Evolutionary conservation across 2,797 vertebrate species (phyloP).

Genomic region (Triplophysa yarkandensis): DNA sequence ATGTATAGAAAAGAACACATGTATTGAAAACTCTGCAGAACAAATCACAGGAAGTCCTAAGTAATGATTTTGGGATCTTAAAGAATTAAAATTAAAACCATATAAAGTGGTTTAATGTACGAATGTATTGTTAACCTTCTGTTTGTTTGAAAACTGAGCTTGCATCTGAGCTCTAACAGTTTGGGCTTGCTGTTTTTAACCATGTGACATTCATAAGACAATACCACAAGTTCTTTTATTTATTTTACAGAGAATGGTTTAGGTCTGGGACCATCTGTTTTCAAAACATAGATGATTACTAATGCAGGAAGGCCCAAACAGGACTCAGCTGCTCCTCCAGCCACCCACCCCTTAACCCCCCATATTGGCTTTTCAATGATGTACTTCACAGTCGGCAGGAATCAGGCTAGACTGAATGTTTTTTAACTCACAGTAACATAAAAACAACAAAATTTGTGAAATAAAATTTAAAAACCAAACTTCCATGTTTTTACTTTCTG

Average conservation of each 20-base stretch:
- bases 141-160: not conserved
- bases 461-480: not conserved
- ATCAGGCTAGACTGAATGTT: not conserved
- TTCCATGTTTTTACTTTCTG: no score
- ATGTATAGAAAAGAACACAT: constrained; percentile 14
- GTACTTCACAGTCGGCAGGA: not conserved
- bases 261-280: not conserved
- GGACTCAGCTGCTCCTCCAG: not conserved
- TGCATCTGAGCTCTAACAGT: no score
- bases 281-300: constrained; percentile 8
- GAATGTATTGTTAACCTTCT: no score
- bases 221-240: not conserved
- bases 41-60: no score
- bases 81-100: not conserved
- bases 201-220: not conserved
- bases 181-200: no score
- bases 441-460: not conserved
- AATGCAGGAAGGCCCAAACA: not conserved
- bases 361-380: not conserved
- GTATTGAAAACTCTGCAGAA: not conserved
- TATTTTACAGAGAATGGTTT: not conserved
- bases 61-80: no score
- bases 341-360: not conserved
- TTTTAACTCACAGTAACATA: not conserved
- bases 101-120: not conserved